phyloP scores from a whole-genome alignment of 1,140 invertebrate genomes.

The Drosophila sulfurigaster region DNA sequence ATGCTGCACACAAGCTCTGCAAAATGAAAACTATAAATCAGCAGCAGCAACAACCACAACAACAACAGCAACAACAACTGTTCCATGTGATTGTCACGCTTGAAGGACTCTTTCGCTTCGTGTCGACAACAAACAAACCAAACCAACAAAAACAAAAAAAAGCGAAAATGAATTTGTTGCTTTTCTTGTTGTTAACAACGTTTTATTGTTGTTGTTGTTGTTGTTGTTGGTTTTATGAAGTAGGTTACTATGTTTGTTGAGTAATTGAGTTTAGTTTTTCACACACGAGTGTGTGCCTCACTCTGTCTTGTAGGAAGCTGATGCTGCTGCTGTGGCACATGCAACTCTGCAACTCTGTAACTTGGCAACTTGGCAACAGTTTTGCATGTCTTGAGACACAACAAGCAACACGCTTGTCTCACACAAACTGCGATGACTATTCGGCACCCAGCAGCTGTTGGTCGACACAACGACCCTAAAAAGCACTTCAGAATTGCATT shows the following conservation, averaged over 20 bases:
- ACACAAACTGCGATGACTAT: constrained; percentile 27
- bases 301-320: constrained; percentile 71
- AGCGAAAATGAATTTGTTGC: constrained; percentile 83
- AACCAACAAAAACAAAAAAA: constrained; percentile 58
- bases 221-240: constrained; percentile 68
- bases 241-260: constrained; percentile 83
- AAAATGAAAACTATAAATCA: constrained; percentile 83
- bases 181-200: constrained; percentile 80
- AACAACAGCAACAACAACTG: constrained; percentile 64
- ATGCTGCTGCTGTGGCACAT: constrained; percentile 46
- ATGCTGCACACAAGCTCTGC: constrained; percentile 65
- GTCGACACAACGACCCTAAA: constrained; percentile 9
- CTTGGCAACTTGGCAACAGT: constrained; percentile 46
- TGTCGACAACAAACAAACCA: constrained; percentile 30
- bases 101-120: constrained; percentile 75
- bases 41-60: constrained; percentile 52
- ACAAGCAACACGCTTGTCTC: constrained; percentile 51
- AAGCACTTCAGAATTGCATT: constrained; percentile 4
- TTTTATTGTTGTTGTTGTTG: constrained; percentile 50
- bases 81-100: constrained; percentile 81
- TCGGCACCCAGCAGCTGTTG: constrained; percentile 10
- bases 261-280: constrained; percentile 83
- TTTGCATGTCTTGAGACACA: constrained; percentile 61
- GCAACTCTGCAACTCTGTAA: constrained; percentile 76
- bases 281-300: constrained; percentile 68